Base-by-base conservation (phyloP, 2,797 vertebrate species). In the Sebastes taczanowskii region DNA sequence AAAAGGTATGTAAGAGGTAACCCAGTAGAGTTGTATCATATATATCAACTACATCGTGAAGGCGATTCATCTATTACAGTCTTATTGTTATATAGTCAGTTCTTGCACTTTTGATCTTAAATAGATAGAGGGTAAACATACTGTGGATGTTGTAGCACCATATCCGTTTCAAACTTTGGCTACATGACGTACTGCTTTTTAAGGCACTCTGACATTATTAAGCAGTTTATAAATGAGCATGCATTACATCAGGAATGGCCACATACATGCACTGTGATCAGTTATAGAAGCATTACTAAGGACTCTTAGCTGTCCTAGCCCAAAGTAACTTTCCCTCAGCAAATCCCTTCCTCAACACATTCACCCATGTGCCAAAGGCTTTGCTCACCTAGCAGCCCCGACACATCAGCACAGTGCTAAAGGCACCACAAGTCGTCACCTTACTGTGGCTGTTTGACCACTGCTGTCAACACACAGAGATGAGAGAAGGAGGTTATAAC, bases 391-490 rank as follows among this genome's bases (percentile, higher is more conserved):
- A 53, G 35, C 77, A 60, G n/a, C 75, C 70, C 63, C 49, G 13
- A 67, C 75, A 83, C 81, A 82, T 76, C 63, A 63, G 68, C 71
- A 23, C 76, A 13, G 72, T 32, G 67, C 63, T 78, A 66, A 78
- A 76, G 77, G 84, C 71, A 38, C 67, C 63, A 38, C 59, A 71
- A 89, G 82, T 83, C 69, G 14, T 55, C 85, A 90, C 77, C 81
- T 86, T 29, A 3, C 38, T 60, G 82, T 67, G 78, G 58, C 84
- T 85, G 78, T 88, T 85, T 83, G 84, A 87, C 86, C 78, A 75
- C 30, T 46, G 82, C 88, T 86, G 86, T 91, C 80, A 88, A 73
- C 84, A 86, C 77, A 77, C 77, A 85, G 35, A 89, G 81, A 89
- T 83, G 78, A 89, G 52, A 84, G 75, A 11, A 32, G 49, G 4